Evolutionary conservation across 2,797 vertebrate species (phyloP).

Genomic region (Myotis planiceps): DNA sequence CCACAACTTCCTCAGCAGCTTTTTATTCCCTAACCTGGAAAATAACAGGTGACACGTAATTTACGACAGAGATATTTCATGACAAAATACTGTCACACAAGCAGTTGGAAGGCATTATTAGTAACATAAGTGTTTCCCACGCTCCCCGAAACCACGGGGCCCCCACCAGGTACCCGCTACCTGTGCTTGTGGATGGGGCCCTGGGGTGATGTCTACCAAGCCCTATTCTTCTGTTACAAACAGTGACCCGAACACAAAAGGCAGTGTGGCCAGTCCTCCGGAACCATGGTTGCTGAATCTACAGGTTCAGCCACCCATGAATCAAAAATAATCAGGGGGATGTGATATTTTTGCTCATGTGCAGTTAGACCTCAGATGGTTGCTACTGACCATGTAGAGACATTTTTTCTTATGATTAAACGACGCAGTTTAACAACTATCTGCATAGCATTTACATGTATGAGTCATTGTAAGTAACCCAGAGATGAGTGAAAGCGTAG

Average conservation of each 20-base stretch:
- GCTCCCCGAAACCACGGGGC: neutral
- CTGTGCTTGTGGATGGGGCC: neutral
- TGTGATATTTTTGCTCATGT: neutral
- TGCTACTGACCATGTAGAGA: too few species aligned
- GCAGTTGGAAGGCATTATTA: neutral
- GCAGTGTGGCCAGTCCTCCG: neutral
- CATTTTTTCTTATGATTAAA: neutral
- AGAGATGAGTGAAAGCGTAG: too few species aligned
- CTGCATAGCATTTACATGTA: neutral
- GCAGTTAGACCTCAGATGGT: too few species aligned
- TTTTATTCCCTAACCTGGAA: neutral
- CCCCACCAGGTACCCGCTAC: neutral
- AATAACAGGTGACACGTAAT: neutral
- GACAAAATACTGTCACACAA: neutral
- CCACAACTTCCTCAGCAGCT: neutral
- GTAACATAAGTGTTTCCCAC: neutral
- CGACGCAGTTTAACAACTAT: neutral
- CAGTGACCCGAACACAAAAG: neutral
- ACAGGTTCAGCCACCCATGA: neutral
- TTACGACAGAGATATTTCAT: constrained; percentile 3
- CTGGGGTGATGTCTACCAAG: neutral
- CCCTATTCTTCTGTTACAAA: neutral
- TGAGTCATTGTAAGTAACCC: neutral
- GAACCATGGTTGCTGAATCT: neutral
- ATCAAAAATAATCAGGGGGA: neutral